Conservation (phyloP, 2,888 invertebrate species). For the Petrolisthes cinctipes region DNA sequence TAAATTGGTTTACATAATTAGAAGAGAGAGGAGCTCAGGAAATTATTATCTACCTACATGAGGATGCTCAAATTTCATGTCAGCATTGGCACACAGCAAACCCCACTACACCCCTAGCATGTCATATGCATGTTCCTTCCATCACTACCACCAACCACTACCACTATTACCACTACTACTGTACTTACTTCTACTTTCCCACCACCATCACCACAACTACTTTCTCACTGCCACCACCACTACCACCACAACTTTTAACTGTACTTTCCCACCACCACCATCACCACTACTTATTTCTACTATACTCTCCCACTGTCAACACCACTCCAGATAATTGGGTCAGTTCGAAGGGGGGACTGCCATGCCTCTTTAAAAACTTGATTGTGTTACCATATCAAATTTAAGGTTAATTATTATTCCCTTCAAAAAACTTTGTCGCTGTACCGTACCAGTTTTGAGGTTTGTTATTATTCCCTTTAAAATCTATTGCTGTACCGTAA, state of each 20-base stretch:
- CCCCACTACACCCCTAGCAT: background rate
- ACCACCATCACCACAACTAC: background rate
- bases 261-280: constrained; percentile 1
- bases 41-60: no score
- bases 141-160: background rate
- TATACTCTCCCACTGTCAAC: background rate
- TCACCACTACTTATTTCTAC: constrained; percentile 9
- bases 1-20: no score
- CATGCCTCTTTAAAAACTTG: background rate
- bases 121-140: background rate
- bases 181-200: background rate
- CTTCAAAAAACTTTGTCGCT: no score
- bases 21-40: no score
- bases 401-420: no score
- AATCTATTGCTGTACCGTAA: no score
- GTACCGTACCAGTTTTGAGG: no score
- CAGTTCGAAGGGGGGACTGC: constrained; percentile 45
- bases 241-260: background rate
- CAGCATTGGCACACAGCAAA: background rate
- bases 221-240: background rate
- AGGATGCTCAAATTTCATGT: background rate
- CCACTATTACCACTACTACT: constrained; percentile 5
- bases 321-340: constrained; percentile 56
- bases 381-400: no score
- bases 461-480: no score